Base-by-base conservation (phyloP, 1,140 invertebrate genomes). In the Diploscapter pachys region DNA sequence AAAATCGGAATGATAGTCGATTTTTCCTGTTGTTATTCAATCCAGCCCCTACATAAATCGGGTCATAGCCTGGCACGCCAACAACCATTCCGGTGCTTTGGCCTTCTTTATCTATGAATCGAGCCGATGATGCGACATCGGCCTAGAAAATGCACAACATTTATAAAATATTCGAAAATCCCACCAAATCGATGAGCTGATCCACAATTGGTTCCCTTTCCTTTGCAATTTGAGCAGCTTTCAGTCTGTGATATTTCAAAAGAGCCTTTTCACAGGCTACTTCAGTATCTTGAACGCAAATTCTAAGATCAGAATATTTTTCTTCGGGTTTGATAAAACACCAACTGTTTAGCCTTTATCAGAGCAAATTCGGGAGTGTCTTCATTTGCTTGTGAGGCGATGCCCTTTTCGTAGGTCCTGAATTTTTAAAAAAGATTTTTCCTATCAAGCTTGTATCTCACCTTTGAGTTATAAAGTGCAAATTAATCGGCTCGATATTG, bases 31-130 rank as follows among this genome's bases (percentile, higher is more conserved):
- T 64, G 56, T 74, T 65, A 11, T 64, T 61, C 3, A 74, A 51
- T 4, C 59, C 52, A 2, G 73, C 73, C 70, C 73, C 73, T 13
- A 74, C 70, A 31, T 74, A 74, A 49, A 74, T n/a, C 8, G 73
- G 73, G 55, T 74, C 73, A 13, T 74, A 74, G 49, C 73, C 73
- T 11, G 73, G 73, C 63, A 74, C 70, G 53, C 73, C 73, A 3
- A 74, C 73, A 3, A 74, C 73, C 31, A 74, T 61, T 48, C 73
- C 73, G n/a, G 70, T 48, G 62, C 73, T 67, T 55, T 74, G 68
- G 9, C 73, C 73, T 48, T 66, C 73, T 62, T 65, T 64, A 49
- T 74, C 73, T 49, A 59, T 65, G 59, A 74, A 63, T 53, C 64
- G 53, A 4, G 73, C 64, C 31, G 63, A 56, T 5, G 73, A 64